A percentile compares a stretch with the other conserved stretches of the same genome.
These are phyloP conservation scores for Prosopocoilus inquinatus DNA, from an alignment of 2,888 invertebrate species.

Conservation along the genomic window DNA sequence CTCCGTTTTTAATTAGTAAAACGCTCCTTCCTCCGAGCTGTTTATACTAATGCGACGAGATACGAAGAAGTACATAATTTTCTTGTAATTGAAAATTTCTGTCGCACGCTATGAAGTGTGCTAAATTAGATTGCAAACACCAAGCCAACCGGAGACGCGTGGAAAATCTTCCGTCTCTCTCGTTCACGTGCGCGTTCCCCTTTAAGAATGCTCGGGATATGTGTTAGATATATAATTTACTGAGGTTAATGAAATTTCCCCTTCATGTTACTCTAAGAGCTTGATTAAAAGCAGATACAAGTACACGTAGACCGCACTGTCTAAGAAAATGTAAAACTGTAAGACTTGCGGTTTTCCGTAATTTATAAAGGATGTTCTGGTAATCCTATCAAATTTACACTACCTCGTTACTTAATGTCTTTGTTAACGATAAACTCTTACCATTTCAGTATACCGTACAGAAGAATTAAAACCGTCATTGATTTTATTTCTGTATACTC, in stretches of 20 bases:
- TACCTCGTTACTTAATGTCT: too few relatives aligned
- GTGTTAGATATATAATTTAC: slow-evolving; percentile 18
- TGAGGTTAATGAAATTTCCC: slow-evolving; percentile 18
- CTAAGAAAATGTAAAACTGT: too few relatives aligned
- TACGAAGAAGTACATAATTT: neutral
- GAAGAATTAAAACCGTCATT: too few relatives aligned
- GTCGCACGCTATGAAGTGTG: neutral
- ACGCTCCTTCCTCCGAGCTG: too few relatives aligned
- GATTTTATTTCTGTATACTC: too few relatives aligned
- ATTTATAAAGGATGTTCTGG: too few relatives aligned
- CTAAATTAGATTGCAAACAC: neutral
- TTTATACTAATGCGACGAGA: too few relatives aligned
- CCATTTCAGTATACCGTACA: too few relatives aligned
- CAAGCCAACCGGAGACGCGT: neutral
- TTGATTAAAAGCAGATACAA: slow-evolving; percentile 17
- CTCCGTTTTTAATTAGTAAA: too few relatives aligned
- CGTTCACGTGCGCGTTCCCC: neutral
- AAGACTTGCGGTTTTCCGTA: too few relatives aligned
- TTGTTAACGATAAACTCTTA: too few relatives aligned
- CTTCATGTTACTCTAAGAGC: slow-evolving; percentile 14
- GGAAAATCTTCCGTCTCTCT: slow-evolving; percentile 1
- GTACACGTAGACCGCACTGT: neutral
- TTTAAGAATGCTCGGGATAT: slow-evolving; percentile 5
- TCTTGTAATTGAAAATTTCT: slow-evolving; percentile 4
- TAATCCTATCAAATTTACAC: too few relatives aligned